Percentiles rank a stretch among this genome's conserved stretches.
These are phyloP conservation scores for Acestrorhynchus altus DNA, from an alignment of 2,797 vertebrate species.

Conservation along the genomic window DNA sequence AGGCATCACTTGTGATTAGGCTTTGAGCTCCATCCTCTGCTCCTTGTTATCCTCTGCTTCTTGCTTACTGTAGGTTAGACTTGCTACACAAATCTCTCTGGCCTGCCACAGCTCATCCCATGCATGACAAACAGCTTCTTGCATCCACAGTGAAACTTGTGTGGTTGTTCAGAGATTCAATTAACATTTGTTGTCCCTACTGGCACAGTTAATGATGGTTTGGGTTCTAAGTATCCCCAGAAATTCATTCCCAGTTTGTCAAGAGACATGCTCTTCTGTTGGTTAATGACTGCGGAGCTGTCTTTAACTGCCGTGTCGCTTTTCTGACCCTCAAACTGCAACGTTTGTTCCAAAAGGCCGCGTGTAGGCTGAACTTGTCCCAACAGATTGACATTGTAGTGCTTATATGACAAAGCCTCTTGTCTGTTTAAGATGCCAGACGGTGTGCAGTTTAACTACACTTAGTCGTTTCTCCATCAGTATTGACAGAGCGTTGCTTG, in stretches of 20 bases:
- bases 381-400: background rate
- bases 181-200: slow-evolving; percentile 8
- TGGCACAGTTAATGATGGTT: slow-evolving; percentile 9
- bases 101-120: background rate
- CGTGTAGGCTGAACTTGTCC: background rate
- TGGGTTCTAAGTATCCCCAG: background rate
- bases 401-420: background rate
- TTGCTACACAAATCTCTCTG: slow-evolving; percentile 17
- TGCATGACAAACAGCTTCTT: slow-evolving; percentile 2
- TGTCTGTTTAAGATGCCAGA: background rate
- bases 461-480: slow-evolving; percentile 1
- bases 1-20: slow-evolving; percentile 12
- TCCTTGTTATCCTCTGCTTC: slow-evolving; percentile 18
- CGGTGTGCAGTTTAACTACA: background rate
- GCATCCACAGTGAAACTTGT: slow-evolving; percentile 1
- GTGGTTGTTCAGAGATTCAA: slow-evolving; percentile 14
- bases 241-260: slow-evolving; percentile 1
- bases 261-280: background rate
- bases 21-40: background rate
- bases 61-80: slow-evolving; percentile 21
- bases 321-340: background rate
- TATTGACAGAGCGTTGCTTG: background rate
- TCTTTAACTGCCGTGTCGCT: background rate
- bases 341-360: background rate
- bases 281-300: slow-evolving; percentile 8